Evolutionary conservation across 2,113 vertebrate genomes (phyloP).

Genomic region (Fukomys damarensis): DNA sequence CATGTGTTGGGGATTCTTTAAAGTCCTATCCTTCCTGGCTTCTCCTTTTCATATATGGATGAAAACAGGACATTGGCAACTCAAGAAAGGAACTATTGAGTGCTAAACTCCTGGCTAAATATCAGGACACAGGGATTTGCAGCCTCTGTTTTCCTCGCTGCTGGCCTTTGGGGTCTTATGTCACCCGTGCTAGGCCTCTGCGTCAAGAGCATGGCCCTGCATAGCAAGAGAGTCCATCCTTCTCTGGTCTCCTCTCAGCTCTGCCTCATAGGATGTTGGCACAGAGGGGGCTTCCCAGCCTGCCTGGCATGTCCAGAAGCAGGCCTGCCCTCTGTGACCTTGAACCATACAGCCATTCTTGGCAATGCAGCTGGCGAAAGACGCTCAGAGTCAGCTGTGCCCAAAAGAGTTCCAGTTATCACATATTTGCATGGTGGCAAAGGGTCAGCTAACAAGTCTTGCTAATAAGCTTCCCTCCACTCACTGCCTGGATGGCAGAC

Average conservation of each 20-base stretch:
- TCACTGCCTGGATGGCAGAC: not conserved
- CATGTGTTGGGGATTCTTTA: not conserved
- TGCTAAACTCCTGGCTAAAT: not conserved
- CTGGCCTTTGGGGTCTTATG: accelerated
- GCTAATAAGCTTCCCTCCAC: not conserved
- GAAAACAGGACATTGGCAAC: not conserved
- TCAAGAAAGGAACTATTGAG: not conserved
- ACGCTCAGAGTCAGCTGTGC: not conserved
- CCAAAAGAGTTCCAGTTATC: not conserved
- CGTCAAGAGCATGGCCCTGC: not conserved
- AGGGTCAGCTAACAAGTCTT: not conserved
- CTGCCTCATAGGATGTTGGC: not conserved
- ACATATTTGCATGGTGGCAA: not conserved
- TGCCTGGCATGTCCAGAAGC: not conserved
- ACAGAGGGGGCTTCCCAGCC: not conserved
- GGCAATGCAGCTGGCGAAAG: not conserved
- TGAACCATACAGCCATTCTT: not conserved
- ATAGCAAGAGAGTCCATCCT: not conserved
- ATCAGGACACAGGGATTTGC: not conserved
- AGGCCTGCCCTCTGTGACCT: not conserved
- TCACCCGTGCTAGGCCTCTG: not conserved
- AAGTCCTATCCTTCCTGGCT: not conserved
- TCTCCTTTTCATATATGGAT: not conserved
- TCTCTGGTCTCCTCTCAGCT: not conserved
- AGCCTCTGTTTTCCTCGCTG: not conserved